These are phyloP conservation scores for Denticeps clupeoides DNA, from an alignment of 2,797 vertebrate species.

Conservation along the genomic window DNA sequence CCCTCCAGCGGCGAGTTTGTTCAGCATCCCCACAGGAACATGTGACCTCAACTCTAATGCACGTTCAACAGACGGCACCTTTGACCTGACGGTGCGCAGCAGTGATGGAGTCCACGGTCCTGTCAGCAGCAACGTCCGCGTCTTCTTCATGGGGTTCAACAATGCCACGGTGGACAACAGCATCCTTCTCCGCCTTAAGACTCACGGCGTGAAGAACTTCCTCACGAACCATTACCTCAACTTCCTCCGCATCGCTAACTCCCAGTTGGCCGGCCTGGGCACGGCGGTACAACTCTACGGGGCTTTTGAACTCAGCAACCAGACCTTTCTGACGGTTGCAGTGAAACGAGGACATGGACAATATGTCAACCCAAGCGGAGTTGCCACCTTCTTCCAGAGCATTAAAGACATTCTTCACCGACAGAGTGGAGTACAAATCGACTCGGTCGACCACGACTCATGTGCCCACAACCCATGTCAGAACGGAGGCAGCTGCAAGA, in stretches of 20 bases:
- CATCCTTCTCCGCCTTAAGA: conserved; percentile 73
- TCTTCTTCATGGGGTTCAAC: conserved; percentile 77
- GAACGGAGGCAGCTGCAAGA: conserved; percentile 85
- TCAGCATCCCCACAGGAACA: conserved; percentile 73
- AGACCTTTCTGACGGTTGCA: conserved; percentile 83
- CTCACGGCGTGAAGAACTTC: conserved; percentile 69
- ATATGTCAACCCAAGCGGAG: conserved; percentile 85
- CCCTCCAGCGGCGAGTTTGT: conserved; percentile 76
- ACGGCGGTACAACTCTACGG: conserved; percentile 81
- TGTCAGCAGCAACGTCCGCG: conserved; percentile 72
- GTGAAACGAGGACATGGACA: conserved; percentile 73
- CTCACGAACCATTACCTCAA: conserved; percentile 85
- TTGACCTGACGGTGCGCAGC: conserved; percentile 80
- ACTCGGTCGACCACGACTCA: conserved; percentile 86
- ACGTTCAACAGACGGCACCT: conserved; percentile 79
- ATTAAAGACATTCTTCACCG: conserved; percentile 83
- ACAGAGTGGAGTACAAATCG: conserved; percentile 83
- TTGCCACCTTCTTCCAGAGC: conserved; percentile 95
- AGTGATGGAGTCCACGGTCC: conserved; percentile 78
- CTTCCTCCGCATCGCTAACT: conserved; percentile 80
- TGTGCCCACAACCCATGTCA: conserved; percentile 82
- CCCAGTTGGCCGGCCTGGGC: conserved; percentile 85
- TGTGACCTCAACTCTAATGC: conserved; percentile 80
- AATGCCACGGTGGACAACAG: conserved; percentile 92
- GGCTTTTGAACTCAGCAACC: conserved; percentile 75